A percentile compares a stretch with the other conserved stretches of the same genome.
These are phyloP conservation scores for Bergia sp. DNA, from an alignment of 92 coral and sea anemone species.

Conservation along the genomic window DNA sequence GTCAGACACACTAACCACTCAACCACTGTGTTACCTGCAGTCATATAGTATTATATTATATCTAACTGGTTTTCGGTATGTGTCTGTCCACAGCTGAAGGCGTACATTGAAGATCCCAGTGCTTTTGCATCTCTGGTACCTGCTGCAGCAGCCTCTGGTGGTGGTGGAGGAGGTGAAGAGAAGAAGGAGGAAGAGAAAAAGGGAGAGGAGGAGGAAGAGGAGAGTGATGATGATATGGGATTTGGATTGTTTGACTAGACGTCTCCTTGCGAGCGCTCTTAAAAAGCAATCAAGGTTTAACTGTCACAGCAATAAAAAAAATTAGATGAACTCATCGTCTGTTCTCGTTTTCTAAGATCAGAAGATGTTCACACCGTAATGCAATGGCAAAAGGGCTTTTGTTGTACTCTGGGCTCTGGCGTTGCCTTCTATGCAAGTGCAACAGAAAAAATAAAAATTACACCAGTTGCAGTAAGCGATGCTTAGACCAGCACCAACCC, in stretches of 20 bases:
- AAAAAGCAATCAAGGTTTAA: not conserved
- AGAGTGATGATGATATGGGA: constrained; percentile 99
- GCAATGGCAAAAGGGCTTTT: no score
- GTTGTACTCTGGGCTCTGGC: no score
- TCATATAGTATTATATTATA: not conserved
- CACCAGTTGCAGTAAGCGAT: no score
- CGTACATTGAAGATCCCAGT: constrained; percentile 83
- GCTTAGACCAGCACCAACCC: no score
- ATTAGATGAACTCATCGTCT: not conserved
- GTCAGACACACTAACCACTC: no score
- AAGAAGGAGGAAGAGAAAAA: constrained; percentile 76
- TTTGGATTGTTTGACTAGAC: constrained; percentile 93
- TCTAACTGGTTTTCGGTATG: not conserved
- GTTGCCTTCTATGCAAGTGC: no score
- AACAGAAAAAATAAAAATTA: no score
- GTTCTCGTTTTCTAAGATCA: not conserved
- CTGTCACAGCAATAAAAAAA: not conserved
- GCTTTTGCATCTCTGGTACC: constrained; percentile 81
- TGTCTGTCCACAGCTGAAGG: constrained; percentile 77
- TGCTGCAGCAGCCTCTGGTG: constrained; percentile 65
- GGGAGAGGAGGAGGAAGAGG: constrained; percentile 92
- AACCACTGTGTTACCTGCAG: no score
- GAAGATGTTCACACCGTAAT: not conserved
- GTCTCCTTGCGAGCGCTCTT: not conserved
- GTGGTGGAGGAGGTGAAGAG: constrained; percentile 63